These are phyloP conservation scores for Reinhardtius hippoglossoides DNA, from an alignment of 2,113 vertebrate species.

Conservation along the genomic window DNA sequence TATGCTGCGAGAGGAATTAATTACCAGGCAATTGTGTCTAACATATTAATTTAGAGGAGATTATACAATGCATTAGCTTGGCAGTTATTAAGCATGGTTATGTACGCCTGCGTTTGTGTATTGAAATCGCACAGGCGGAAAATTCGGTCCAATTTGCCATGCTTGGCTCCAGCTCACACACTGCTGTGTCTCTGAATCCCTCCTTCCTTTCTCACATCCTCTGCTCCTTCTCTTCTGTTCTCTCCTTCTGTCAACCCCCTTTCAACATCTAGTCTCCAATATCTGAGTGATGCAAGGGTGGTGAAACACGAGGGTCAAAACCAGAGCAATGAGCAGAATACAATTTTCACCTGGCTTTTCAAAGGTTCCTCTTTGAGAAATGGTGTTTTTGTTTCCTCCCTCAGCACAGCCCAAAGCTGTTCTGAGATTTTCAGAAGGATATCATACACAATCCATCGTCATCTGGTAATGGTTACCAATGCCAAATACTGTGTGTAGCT, in stretches of 20 bases:
- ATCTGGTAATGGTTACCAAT: too few species aligned
- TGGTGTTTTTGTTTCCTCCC: background rate
- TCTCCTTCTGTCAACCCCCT: background rate
- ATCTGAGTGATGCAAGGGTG: background rate
- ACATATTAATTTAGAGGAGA: slow-evolving; percentile 83
- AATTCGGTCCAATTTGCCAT: slow-evolving; percentile 72
- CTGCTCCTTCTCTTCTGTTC: slow-evolving; percentile 14
- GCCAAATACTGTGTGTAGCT: too few species aligned
- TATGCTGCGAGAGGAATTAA: slow-evolving; percentile 80
- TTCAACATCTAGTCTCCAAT: slow-evolving; percentile 11
- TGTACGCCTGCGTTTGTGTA: slow-evolving; percentile 73
- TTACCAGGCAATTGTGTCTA: slow-evolving; percentile 82
- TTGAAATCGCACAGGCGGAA: slow-evolving; percentile 77
- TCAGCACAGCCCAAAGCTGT: background rate
- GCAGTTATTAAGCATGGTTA: slow-evolving; percentile 77
- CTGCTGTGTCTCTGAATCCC: slow-evolving; percentile 47
- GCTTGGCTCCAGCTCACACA: slow-evolving; percentile 64
- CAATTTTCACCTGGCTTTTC: background rate
- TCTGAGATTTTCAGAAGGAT: too few species aligned
- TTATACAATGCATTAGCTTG: slow-evolving; percentile 82
- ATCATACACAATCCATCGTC: too few species aligned
- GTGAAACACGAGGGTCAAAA: slow-evolving; percentile 11
- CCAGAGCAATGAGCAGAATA: background rate
- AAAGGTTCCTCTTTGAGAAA: background rate
- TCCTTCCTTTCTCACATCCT: slow-evolving; percentile 10